Evolutionary conservation across 2,888 invertebrate genomes (phyloP).

Genomic region (Pomacea canaliculata): DNA sequence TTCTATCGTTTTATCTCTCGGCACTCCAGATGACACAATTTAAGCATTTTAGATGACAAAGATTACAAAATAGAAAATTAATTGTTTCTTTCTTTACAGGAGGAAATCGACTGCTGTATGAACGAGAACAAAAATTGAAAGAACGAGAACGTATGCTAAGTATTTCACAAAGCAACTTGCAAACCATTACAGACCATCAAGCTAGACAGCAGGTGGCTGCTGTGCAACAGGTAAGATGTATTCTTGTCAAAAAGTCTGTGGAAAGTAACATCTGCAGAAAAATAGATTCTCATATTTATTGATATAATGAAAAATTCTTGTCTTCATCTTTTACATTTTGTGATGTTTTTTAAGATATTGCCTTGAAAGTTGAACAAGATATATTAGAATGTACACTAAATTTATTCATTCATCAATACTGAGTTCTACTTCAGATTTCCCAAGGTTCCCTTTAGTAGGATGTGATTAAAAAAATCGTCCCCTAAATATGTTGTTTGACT

Average conservation of each 20-base stretch:
- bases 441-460: no score
- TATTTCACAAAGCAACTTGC: conserved; percentile 56
- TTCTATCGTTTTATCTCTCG: no score
- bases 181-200: conserved; percentile 58
- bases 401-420: no score
- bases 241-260: background rate
- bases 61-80: background rate
- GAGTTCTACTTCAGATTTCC: no score
- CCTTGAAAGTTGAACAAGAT: no score
- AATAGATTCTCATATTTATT: background rate
- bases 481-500: no score
- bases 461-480: no score
- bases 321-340: background rate
- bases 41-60: no score
- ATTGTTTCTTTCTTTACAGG: conserved; percentile 35
- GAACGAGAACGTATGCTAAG: conserved; percentile 58
- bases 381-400: no score
- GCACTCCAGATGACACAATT: no score
- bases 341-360: background rate
- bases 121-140: conserved; percentile 53
- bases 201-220: conserved; percentile 50
- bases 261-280: no score
- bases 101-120: conserved; percentile 56
- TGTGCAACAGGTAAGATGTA: conserved; percentile 42
- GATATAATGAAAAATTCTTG: background rate